Percentiles rank a stretch among this genome's conserved stretches.
Evolutionary conservation across 2,888 invertebrate species (phyloP).

Genomic region (Nemotelus nigrinus): DNA sequence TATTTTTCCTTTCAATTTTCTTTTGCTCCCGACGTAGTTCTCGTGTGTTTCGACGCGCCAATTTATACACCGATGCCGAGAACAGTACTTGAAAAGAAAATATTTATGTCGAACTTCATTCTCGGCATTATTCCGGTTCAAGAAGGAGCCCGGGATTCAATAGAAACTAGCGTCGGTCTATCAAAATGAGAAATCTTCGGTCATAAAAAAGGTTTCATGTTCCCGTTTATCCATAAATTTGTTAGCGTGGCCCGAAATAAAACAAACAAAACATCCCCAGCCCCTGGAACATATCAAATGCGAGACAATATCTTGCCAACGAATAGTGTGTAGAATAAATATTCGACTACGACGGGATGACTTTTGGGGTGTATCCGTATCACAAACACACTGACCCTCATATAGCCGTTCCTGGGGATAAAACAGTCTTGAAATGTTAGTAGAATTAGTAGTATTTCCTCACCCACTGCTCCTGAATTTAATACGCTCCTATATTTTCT

Average conservation of each 20-base stretch:
- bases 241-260: constrained; percentile 35
- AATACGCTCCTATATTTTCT: not conserved
- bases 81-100: constrained; percentile 9
- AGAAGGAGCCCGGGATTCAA: constrained; percentile 13
- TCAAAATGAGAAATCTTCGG: constrained; percentile 45
- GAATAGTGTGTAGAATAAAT: no score
- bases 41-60: not conserved
- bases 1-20: constrained; percentile 39
- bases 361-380: no score
- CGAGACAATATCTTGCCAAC: no score
- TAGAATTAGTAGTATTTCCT: no score
- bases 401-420: no score
- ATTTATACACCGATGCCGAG: constrained; percentile 21
- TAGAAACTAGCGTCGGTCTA: constrained; percentile 34
- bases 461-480: not conserved
- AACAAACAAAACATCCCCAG: not conserved
- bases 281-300: no score
- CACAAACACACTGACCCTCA: no score
- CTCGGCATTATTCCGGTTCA: not conserved
- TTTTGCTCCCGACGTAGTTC: not conserved
- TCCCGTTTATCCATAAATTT: constrained; percentile 45
- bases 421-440: no score
- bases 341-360: no score
- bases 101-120: constrained; percentile 26
- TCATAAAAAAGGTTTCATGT: constrained; percentile 46